These are phyloP conservation scores for Lasioglossum leucozonium DNA, from an alignment of 2,888 invertebrate species.

Conservation along the genomic window DNA sequence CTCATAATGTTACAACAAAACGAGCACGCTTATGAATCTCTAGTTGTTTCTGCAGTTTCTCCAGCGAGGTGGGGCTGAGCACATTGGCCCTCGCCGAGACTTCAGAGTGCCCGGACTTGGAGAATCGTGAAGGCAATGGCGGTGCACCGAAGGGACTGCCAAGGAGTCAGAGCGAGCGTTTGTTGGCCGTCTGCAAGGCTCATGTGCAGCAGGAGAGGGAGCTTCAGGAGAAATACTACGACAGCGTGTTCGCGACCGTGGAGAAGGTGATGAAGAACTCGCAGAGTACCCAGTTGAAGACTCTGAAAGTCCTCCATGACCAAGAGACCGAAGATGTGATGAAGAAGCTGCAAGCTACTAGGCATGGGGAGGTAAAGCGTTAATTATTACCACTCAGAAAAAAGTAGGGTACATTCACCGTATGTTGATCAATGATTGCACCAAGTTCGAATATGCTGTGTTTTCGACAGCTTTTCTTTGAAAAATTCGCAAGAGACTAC, in stretches of 20 bases:
- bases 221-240: conserved; percentile 93
- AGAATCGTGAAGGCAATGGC: conserved; percentile 83
- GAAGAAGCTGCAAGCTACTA: conserved; percentile 92
- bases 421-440: not conserved
- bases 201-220: conserved; percentile 90
- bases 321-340: conserved; percentile 91
- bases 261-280: conserved; percentile 93
- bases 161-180: conserved; percentile 88
- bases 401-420: not conserved
- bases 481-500: not conserved
- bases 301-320: conserved; percentile 89
- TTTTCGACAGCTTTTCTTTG: not conserved
- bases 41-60: conserved; percentile 71
- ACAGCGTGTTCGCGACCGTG: conserved; percentile 90
- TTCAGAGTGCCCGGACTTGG: conserved; percentile 85
- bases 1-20: not conserved
- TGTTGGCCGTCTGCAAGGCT: conserved; percentile 88
- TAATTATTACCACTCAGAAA: not conserved
- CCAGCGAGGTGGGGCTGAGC: conserved; percentile 79
- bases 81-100: conserved; percentile 81
- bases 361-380: conserved; percentile 89
- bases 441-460: not conserved
- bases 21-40: not conserved
- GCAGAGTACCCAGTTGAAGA: conserved; percentile 92
- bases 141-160: conserved; percentile 86